Evolutionary conservation across 2,113 vertebrate species (phyloP), one percentile per base, ranked within the genome.

Genomic region (Okapia johnstoni): DNA sequence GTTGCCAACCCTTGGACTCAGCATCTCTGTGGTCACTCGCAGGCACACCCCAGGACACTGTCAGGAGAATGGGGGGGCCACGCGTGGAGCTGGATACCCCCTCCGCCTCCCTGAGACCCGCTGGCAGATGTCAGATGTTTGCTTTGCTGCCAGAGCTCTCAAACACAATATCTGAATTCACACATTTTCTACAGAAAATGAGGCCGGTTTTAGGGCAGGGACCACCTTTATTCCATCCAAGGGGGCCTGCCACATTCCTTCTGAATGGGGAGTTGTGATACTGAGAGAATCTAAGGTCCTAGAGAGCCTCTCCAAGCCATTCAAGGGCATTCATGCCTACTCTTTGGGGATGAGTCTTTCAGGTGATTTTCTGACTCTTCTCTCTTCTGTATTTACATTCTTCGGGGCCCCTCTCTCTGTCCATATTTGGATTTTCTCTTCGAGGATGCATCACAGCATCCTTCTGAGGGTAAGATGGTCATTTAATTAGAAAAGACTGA

Each of bases 281-380:
- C 23, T 10, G 73, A 28, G 12, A 30, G 19, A 26, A 8, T 13
- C 19, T 8, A 14, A 23, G 1, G 0, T 70, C 54, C 3, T 6
- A 40, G 30, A 40, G 43, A 19, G 8, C 7, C n/a, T 48, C 52
- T 11, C 25, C 7, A 0, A 2, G 66, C 0, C 17, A 21, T 30
- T 33, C 57, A 2, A 7, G 43, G 43, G 13, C n/a, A 7, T 30
- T 60, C 46, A 14, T 0, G 0, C 16, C 8, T 19, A 0, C 40
- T 77, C 57, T 54, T 85, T 48, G 4, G 23, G 66, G 5, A 7
- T 50, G 30, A 30, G 30, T 6, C 15, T 36, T 73, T 9, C 40
- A 14, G 43, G 7, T 6, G 43, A 54, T 7, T 33, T 70, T 11
- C 25, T 50, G 13, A 33, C 17, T 40, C 16, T n/a, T 40, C 33